Evolutionary conservation across 2,888 invertebrate genomes (phyloP), one percentile per base, ranked within the genome.

Genomic region (Drosophila lacicola): DNA sequence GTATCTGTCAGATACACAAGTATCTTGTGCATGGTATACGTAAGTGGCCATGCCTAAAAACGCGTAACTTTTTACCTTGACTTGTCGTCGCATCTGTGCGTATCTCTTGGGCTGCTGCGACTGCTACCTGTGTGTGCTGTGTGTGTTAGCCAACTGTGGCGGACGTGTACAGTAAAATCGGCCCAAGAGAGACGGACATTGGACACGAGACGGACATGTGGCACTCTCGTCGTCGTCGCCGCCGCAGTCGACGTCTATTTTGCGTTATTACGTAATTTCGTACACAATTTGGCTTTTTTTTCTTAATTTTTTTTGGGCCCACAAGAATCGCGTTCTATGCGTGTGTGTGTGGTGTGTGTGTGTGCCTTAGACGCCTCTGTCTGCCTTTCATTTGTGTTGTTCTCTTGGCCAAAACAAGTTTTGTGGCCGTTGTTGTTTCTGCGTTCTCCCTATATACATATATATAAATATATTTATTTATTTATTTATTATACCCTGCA

Each of bases 51-150:
- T 70, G 71, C 61, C 76, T 60, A 39, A 68, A 51, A 63, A 79
- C 70, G 86, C 80, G 86, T 82, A 82, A 82, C 80, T 88, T 74
- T 82, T 88, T 82, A 82, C 87, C 88, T 83, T 83, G 83, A 83
- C 88, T 88, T 82, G 88, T 85, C 80, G 66, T 70, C 61, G 77
- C 63, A 61, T 58, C 69, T 29, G 29, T 29, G 29, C 29, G 29
- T 29, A 29, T 29, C 29, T 8, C 29, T 69, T 68, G 46, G 47
- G 54, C 53, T 49, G 21, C 53, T 50, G 36, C 50, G 37, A 9
- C n/a, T 3, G 41, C 42, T 54, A 41, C 39, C 29, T 54, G 21
- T 50, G 45, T 47, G 47, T 39, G 39, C 8, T 33, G 36, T 37
- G 42, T 44, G 39, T 66, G 10, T 54, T 64, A 2, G 79, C 79